Evolutionary conservation across 2,113 vertebrate species (phyloP).

Genomic region (Lutjanus erythropterus): DNA sequence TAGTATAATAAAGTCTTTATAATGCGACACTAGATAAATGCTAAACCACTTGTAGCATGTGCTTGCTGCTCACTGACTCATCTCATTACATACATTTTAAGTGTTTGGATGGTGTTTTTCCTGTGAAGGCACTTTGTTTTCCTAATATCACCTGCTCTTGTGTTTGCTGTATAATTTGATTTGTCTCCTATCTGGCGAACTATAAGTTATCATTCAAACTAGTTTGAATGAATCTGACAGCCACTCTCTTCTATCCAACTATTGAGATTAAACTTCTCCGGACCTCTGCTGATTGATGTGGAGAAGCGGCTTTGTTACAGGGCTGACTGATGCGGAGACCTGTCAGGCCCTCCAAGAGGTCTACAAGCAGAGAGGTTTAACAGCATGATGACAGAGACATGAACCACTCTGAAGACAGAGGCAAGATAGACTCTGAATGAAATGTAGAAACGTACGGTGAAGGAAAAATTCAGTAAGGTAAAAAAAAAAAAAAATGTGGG

Average conservation of each 20-base stretch:
- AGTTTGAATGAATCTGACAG: slow-evolving; percentile 41
- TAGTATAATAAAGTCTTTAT: not conserved
- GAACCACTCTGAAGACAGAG: slow-evolving; percentile 33
- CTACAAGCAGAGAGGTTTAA: slow-evolving; percentile 61
- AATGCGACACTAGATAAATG: not conserved
- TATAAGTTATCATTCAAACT: slow-evolving; percentile 27
- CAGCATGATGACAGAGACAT: slow-evolving; percentile 36
- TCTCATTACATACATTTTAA: not conserved
- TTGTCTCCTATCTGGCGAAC: not conserved
- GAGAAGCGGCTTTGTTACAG: not conserved
- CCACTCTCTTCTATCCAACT: slow-evolving; percentile 41
- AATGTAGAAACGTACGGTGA: slow-evolving; percentile 34
- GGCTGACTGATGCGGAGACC: not conserved
- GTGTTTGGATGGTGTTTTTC: slow-evolving; percentile 2
- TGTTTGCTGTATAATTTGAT: not conserved
- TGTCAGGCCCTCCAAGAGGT: slow-evolving; percentile 28
- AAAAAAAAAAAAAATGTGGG: not conserved
- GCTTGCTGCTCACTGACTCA: not conserved
- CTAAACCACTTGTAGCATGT: not conserved
- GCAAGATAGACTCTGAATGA: slow-evolving; percentile 40
- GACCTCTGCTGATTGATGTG: slow-evolving; percentile 30
- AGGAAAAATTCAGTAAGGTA: slow-evolving; percentile 29
- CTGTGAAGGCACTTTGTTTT: not conserved
- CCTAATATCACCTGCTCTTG: not conserved
- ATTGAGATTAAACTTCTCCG: slow-evolving; percentile 31